A percentile compares a stretch with the other conserved stretches of the same genome.
phyloP scores from a whole-genome alignment of 1,140 invertebrate species.

The Papilio dardanus region DNA sequence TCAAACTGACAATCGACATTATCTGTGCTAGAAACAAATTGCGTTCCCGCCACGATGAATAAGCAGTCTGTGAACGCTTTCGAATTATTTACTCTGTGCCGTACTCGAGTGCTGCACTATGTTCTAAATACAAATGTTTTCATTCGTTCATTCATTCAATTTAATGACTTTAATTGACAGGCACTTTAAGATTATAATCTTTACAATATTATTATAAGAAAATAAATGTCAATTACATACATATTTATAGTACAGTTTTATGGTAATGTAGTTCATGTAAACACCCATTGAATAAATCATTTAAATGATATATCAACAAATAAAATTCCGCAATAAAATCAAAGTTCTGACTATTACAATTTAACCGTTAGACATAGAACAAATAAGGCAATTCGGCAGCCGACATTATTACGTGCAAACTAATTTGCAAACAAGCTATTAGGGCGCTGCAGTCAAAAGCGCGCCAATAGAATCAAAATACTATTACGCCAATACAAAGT shows the following conservation, averaged over 20 bases:
- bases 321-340: not conserved
- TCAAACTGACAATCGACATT: slow-evolving; percentile 33
- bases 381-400: slow-evolving; percentile 31
- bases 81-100: slow-evolving; percentile 28
- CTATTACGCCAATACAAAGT: slow-evolving; percentile 79
- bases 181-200: slow-evolving; percentile 11
- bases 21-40: slow-evolving; percentile 36
- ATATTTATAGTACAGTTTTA: not conserved
- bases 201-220: not conserved
- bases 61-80: slow-evolving; percentile 32
- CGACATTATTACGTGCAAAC: slow-evolving; percentile 58
- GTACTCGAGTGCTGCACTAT: not conserved
- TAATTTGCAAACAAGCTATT: slow-evolving; percentile 75
- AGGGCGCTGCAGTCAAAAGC: slow-evolving; percentile 69
- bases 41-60: slow-evolving; percentile 34
- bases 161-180: not conserved
- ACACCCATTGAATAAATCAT: not conserved
- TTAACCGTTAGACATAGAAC: not conserved
- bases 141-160: slow-evolving; percentile 12
- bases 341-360: not conserved
- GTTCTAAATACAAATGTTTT: slow-evolving; percentile 27
- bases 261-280: not conserved
- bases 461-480: slow-evolving; percentile 80
- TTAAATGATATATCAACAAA: no score
- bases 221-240: not conserved